These are phyloP conservation scores for Leucophora obtusa DNA, from an alignment of 2,888 invertebrate genomes.

Conservation along the genomic window DNA sequence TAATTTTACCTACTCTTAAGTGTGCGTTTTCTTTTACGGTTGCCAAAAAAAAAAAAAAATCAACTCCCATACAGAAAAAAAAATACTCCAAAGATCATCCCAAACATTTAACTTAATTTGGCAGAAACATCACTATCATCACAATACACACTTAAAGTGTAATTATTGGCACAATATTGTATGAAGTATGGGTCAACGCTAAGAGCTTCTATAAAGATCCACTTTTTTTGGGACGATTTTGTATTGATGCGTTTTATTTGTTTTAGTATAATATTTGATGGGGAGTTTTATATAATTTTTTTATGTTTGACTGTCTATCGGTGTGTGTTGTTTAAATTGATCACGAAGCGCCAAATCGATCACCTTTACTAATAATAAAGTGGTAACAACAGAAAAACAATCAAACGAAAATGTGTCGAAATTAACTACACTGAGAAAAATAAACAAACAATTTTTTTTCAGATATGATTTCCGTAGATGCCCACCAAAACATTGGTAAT, in stretches of 20 bases:
- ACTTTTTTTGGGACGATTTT: conserved; percentile 49
- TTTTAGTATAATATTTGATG: conserved; percentile 43
- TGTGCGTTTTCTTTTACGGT: conserved; percentile 24
- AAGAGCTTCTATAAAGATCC: conserved; percentile 31
- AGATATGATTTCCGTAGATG: too few species aligned
- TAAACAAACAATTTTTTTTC: not conserved
- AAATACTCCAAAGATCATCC: conserved; percentile 40
- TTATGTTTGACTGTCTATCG: conserved; percentile 28
- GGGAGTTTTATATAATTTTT: conserved; percentile 37
- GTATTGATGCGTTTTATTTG: conserved; percentile 51
- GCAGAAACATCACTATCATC: conserved; percentile 70
- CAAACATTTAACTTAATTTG: conserved; percentile 78
- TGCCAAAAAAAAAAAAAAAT: conserved; percentile 44
- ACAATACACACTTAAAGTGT: conserved; percentile 68
- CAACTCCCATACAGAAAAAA: conserved; percentile 6
- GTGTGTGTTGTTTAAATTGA: conserved; percentile 70
- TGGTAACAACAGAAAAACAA: conserved; percentile 60
- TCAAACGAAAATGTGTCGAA: conserved; percentile 61
- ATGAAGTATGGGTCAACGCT: conserved; percentile 50
- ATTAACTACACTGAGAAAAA: conserved; percentile 49
- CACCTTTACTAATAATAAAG: conserved; percentile 76
- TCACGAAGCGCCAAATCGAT: conserved; percentile 79
- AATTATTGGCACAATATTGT: conserved; percentile 74
- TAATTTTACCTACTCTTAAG: not conserved
- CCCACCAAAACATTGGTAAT: too few species aligned